phyloP scores from a whole-genome alignment of 1,140 invertebrate species.

The Procambarus clarkii region DNA sequence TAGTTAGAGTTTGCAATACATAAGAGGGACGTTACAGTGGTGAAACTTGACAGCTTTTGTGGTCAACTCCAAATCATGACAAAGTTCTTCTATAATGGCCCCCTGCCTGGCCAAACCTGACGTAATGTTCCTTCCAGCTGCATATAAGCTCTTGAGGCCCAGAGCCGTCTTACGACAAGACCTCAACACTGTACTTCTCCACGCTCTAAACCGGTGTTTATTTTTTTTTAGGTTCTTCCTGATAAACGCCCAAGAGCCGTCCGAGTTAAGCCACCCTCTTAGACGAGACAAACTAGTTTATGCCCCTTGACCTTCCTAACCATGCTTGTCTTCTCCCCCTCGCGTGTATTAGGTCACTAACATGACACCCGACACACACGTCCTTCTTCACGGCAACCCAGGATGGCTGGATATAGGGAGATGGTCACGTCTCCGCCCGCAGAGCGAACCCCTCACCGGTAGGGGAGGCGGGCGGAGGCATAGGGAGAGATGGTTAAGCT shows the following conservation, averaged over 20 bases:
- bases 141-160: neutral
- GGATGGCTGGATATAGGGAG: too few species aligned
- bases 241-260: neutral
- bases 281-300: neutral
- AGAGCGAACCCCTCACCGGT: too few species aligned
- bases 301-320: neutral
- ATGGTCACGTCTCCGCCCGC: too few species aligned
- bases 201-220: neutral
- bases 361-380: too few species aligned
- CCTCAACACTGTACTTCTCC: neutral
- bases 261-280: neutral
- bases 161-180: neutral
- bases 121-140: neutral
- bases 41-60: constrained; percentile 7
- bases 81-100: neutral
- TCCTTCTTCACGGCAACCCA: too few species aligned
- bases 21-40: neutral
- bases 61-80: neutral
- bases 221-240: neutral
- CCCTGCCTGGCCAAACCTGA: too few species aligned
- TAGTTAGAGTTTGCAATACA: neutral
- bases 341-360: too few species aligned
- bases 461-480: too few species aligned
- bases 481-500: too few species aligned
- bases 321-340: neutral